Evolutionary conservation across 2,888 invertebrate species (phyloP).

Genomic region (Agrochola lota): DNA sequence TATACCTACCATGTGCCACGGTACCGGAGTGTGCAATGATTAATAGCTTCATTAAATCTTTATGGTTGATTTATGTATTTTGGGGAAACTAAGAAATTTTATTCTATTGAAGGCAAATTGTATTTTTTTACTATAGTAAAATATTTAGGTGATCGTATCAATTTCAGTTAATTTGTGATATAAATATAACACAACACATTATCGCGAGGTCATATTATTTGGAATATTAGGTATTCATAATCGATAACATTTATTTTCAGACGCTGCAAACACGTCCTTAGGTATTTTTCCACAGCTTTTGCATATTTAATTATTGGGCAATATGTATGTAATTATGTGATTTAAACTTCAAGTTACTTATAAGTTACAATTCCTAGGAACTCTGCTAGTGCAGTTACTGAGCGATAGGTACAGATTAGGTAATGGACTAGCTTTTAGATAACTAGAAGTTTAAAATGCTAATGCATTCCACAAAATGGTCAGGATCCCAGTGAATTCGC

Average conservation of each 20-base stretch:
- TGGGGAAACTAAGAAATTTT: conserved; percentile 1
- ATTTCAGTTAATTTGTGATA: conserved; percentile 22
- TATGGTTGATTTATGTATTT: conserved; percentile 18
- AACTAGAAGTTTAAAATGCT: not conserved
- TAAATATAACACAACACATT: conserved; percentile 25
- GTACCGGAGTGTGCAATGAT: conserved; percentile 47
- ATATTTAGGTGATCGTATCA: conserved; percentile 23
- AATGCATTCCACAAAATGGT: too few relatives aligned
- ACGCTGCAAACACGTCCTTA: conserved; percentile 14
- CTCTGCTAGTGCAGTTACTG: not conserved
- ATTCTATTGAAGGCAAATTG: conserved; percentile 35
- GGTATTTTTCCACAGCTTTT: conserved; percentile 3
- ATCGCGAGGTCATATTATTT: conserved; percentile 22
- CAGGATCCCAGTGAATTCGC: not conserved
- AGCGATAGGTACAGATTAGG: not conserved
- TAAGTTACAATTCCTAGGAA: not conserved
- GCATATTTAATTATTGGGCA: conserved; percentile 11
- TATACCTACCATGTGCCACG: conserved; percentile 67
- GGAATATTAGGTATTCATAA: conserved; percentile 7
- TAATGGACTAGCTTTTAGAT: not conserved
- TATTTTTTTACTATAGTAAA: conserved; percentile 20
- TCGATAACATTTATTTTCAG: conserved; percentile 34
- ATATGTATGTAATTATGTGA: conserved; percentile 24
- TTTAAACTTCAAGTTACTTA: not conserved
- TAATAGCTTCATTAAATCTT: conserved; percentile 35